Evolutionary conservation across 1,140 invertebrate species (phyloP).

Genomic region (Drosophila cardini): DNA sequence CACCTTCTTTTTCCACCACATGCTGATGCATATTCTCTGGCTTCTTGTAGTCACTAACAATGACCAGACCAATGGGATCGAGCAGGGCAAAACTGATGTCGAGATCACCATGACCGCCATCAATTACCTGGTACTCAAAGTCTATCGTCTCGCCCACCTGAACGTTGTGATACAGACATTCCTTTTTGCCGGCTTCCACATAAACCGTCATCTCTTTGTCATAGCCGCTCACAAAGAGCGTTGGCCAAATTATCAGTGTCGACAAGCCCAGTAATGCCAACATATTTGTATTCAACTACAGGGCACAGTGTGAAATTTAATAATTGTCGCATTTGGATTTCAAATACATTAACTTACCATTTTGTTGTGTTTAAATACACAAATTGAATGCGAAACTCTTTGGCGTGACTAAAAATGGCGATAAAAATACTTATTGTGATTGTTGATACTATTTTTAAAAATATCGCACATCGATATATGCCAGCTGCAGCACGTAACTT

Average conservation of each 20-base stretch:
- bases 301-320: not conserved
- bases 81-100: conserved; percentile 90
- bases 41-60: conserved; percentile 89
- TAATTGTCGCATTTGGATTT: not conserved
- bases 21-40: conserved; percentile 89
- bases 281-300: not conserved
- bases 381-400: conserved; percentile 17
- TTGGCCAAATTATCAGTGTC: conserved; percentile 17
- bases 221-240: conserved; percentile 54
- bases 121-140: conserved; percentile 92
- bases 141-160: conserved; percentile 88
- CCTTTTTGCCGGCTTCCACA: conserved; percentile 88
- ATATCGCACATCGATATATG: conserved; percentile 44
- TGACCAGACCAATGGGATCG: conserved; percentile 87
- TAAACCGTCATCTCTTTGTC: conserved; percentile 90
- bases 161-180: conserved; percentile 89
- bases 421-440: conserved; percentile 30
- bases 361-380: not conserved
- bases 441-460: conserved; percentile 54
- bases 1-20: conserved; percentile 87
- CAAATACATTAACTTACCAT: conserved; percentile 25
- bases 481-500: not conserved
- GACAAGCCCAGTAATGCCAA: conserved; percentile 8
- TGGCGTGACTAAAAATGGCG: conserved; percentile 42
- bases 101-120: conserved; percentile 90